Evolutionary conservation across 2,113 vertebrate species (phyloP).

Genomic region (Shinisaurus crocodilurus): DNA sequence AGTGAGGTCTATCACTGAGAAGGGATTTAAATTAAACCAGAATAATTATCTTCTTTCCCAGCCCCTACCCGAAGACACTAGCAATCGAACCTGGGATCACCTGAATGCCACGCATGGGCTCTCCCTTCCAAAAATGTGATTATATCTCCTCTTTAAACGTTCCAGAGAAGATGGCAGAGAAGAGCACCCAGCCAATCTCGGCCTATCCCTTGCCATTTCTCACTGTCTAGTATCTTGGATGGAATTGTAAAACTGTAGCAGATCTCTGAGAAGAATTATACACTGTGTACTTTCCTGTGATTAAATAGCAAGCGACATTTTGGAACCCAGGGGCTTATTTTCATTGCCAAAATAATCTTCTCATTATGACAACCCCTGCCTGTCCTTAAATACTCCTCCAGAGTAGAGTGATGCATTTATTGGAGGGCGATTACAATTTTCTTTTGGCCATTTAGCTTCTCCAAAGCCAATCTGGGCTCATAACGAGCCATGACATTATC

Average conservation of each 20-base stretch:
- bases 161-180: neutral
- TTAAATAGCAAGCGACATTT: slow-evolving; percentile 47
- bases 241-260: neutral
- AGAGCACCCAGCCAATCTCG: neutral
- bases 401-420: slow-evolving; percentile 6
- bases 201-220: neutral
- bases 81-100: no score
- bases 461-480: neutral
- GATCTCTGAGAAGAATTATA: slow-evolving; percentile 36
- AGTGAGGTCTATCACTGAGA: neutral
- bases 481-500: slow-evolving; percentile 1
- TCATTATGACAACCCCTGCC: slow-evolving; percentile 31
- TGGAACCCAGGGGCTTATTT: slow-evolving; percentile 40
- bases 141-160: neutral
- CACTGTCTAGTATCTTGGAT: neutral
- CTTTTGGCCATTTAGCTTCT: slow-evolving; percentile 27
- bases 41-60: no score
- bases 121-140: neutral
- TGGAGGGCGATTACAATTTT: slow-evolving; percentile 43
- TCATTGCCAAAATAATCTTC: slow-evolving; percentile 41
- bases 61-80: neutral
- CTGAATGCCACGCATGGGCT: neutral
- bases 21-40: neutral
- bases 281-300: slow-evolving; percentile 34
- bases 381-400: neutral